Evolutionary conservation across 2,797 vertebrate species (phyloP), one percentile per base, ranked within the genome.

Genomic region (Leptatherina wallacei): DNA sequence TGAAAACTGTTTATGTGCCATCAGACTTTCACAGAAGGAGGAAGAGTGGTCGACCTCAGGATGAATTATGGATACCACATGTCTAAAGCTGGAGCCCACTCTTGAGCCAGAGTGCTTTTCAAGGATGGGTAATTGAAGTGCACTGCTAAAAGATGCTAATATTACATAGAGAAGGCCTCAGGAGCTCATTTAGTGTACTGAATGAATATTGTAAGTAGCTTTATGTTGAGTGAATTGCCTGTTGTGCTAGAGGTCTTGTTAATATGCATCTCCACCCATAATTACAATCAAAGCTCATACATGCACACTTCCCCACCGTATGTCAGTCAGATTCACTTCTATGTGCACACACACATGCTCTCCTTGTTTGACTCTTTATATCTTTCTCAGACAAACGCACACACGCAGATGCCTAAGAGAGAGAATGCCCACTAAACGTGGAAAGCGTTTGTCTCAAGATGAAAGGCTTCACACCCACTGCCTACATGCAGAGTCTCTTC

Each of bases 381-480:
- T 61, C 51, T 75, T 84, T 71, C 75, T 78, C 76, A 83, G 75
- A 81, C 82, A 84, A 84, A 87, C 81, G 56, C 75, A 82, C 75
- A 87, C 80, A 85, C 78, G 75, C 85, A 91, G 73, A 85, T 85
- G 79, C 81, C 85, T 84, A 78, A 77, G 68, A 82, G 68, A 77
- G 79, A 85, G 73, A 84, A 81, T 90, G 80, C 90, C 85, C 80
- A 71, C 85, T 91, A 85, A 95, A 92, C 85, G 91, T 85, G 90
- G 92, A 93, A 92, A 93, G 87, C 93, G 49, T 94, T 94, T 92
- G 90, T 94, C 90, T 94, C 85, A 84, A 95, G 93, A 95, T 95
- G 92, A 95, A 95, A 94, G 94, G 91, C 93, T 94, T 95, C 93
- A 94, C 94, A 94, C 94, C 92, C 93, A 88, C 93, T 93, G 94